Percentiles rank a stretch among this genome's conserved stretches.
Evolutionary conservation across 2,113 vertebrate genomes (phyloP).

Genomic region (Neopipo cinnamomea): DNA sequence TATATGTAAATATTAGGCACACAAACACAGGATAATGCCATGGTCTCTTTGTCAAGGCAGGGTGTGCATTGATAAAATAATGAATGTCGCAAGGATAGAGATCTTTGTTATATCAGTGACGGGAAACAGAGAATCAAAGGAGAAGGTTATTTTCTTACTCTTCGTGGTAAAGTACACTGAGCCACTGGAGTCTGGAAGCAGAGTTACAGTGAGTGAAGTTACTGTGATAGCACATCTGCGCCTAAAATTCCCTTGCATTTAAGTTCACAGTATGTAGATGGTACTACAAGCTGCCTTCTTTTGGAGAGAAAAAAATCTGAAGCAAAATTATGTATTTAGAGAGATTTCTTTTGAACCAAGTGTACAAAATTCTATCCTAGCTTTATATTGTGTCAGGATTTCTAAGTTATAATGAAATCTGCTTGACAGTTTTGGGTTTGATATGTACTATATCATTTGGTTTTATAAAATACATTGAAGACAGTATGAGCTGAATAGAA

Average conservation of each 20-base stretch:
- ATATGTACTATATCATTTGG: background rate
- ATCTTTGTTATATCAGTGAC: background rate
- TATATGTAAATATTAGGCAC: background rate
- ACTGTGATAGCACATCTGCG: background rate
- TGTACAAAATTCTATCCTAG: background rate
- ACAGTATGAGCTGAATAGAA: background rate
- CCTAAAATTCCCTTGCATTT: background rate
- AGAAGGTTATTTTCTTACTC: background rate
- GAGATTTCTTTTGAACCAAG: background rate
- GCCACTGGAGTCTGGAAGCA: background rate
- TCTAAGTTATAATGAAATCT: background rate
- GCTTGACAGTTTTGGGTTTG: background rate
- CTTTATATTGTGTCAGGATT: background rate
- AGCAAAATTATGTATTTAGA: background rate
- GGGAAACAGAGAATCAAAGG: background rate
- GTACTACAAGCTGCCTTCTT: background rate
- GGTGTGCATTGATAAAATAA: background rate
- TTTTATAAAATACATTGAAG: background rate
- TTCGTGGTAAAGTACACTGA: background rate
- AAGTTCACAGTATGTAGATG: background rate
- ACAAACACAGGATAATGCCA: background rate
- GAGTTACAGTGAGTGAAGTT: fast-evolving
- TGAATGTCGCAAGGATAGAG: background rate
- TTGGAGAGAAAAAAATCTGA: background rate
- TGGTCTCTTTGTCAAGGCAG: background rate